Base-by-base conservation (phyloP, 2,888 invertebrate genomes). In the Himalopsyche anomala region DNA sequence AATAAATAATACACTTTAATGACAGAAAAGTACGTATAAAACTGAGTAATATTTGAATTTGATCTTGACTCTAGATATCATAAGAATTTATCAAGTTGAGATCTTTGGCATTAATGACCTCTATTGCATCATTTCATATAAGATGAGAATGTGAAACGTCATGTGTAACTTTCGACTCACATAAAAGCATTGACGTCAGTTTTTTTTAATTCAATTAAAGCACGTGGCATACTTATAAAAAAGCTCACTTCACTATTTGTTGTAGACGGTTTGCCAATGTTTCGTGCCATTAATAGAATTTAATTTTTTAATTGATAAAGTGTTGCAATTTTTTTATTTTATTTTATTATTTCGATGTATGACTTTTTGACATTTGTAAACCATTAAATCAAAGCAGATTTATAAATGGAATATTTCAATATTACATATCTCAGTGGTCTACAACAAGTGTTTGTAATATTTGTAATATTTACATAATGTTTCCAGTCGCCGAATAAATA, bases 31-130 rank as follows among this genome's bases (percentile, higher is more conserved):
- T 38, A 74, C 38, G 74, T 2, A 11, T 12, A 36, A 12, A 12
- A 36, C 15, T 36, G 11, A 74, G 74, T 69, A 38, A 38, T 12
- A 74, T 74, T 74, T 38, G 28, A 36, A 15, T 38, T 74, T 74
- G 74, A 74, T 74, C 74, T 38, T 74, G 38, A 38, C 74, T 74
- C 36, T 12, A 36, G 74, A 74, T 74, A 36, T 19, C 19, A 62
- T 15, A 15, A 74, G 74, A 74, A 28, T 74, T 74, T 74, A 74
- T 74, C 74, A 74, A 9, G 74, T 74, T 74, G 12, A 74, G 74
- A 74, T 74, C 74, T 74, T 74, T 74, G 69, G 69, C 69, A 19
- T 36, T 12, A 2, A 2, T 69, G 74, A 74, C 74, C 74, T 74
- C 38, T 36, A 36, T 74, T 74, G 74, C 74, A 74, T 74, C 74